Percentiles rank a stretch among this genome's conserved stretches.
Conservation (phyloP, 2,888 invertebrate species). For the Parthenolecanium corni region DNA sequence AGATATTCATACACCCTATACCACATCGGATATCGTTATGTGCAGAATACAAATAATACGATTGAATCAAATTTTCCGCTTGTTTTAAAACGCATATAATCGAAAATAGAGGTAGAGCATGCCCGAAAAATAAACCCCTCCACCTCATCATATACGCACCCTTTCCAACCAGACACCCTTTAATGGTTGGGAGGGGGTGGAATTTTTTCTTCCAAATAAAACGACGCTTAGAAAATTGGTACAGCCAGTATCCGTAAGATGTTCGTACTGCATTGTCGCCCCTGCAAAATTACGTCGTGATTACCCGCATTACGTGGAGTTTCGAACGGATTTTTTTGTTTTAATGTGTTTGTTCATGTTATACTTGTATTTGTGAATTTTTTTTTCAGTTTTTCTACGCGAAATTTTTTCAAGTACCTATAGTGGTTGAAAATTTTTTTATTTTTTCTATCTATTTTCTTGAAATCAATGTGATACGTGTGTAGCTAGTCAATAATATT, state of each 20-base stretch:
- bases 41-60: slow-evolving; percentile 25
- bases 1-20: background rate
- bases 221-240: slow-evolving; percentile 6
- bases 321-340: no score
- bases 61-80: slow-evolving; percentile 26
- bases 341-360: no score
- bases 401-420: no score
- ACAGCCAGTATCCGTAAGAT: background rate
- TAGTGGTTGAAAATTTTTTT: no score
- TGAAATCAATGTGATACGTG: no score
- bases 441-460: no score
- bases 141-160: background rate
- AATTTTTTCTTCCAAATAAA: background rate
- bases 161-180: background rate
- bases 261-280: no score
- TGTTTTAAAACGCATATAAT: slow-evolving; percentile 24
- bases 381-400: no score
- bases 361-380: no score
- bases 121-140: background rate
- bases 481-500: no score
- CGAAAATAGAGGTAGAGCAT: background rate
- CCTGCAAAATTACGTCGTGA: no score
- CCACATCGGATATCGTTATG: slow-evolving; percentile 8
- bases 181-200: background rate
- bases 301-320: no score